A percentile compares a stretch with the other conserved stretches of the same genome.
These are phyloP conservation scores for Papilio dardanus DNA, from an alignment of 1,140 invertebrate genomes.

Conservation along the genomic window DNA sequence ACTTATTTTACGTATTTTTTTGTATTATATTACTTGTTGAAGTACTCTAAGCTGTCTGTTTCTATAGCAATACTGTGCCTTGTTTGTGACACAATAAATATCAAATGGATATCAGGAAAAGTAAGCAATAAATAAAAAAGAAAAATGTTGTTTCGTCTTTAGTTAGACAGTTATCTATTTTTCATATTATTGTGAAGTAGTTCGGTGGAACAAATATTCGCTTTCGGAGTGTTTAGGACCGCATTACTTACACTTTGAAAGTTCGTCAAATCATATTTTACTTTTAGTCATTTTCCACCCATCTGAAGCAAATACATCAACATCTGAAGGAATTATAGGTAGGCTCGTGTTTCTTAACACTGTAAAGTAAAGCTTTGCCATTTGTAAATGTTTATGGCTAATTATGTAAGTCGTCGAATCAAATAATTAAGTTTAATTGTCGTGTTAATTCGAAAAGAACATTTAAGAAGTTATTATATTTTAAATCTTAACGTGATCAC, in stretches of 20 bases:
- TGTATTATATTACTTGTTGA: neutral
- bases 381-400: neutral
- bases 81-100: neutral
- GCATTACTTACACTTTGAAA: no score
- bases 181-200: no score
- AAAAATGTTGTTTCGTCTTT: no score
- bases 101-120: neutral
- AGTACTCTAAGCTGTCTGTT: neutral
- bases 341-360: neutral
- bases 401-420: no score
- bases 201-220: no score
- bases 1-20: constrained; percentile 30
- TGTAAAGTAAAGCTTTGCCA: neutral
- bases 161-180: no score
- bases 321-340: neutral
- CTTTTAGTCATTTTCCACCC: no score
- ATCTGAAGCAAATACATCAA: no score
- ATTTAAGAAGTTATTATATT: neutral
- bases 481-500: neutral
- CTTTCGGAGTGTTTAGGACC: no score
- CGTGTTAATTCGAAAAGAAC: neutral
- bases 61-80: neutral
- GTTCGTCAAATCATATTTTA: no score
- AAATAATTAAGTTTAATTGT: neutral
- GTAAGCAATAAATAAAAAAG: no score